Percentiles rank a stretch among this genome's conserved stretches.
Evolutionary conservation across 2,113 vertebrate species (phyloP).

Genomic region (Tenrec ecaudatus): DNA sequence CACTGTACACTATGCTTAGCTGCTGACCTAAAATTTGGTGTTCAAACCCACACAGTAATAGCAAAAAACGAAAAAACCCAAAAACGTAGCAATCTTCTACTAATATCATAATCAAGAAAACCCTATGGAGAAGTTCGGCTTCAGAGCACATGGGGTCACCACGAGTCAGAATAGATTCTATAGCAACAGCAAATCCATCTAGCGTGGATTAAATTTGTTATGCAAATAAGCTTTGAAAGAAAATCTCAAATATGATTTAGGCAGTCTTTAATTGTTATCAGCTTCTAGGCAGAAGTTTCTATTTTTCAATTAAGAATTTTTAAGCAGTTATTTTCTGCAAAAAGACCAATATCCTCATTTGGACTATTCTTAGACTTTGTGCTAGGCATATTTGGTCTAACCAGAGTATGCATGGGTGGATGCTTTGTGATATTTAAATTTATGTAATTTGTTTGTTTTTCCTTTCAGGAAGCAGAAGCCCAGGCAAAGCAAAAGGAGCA

Average conservation of each 20-base stretch:
- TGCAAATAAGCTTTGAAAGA: neutral
- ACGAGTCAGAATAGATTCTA: neutral
- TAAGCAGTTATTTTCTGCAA: neutral
- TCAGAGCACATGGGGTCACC: neutral
- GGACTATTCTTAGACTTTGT: slow-evolving; percentile 47
- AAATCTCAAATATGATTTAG: neutral
- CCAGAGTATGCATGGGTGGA: neutral
- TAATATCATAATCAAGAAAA: neutral
- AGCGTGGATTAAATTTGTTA: neutral
- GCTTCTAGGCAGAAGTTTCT: neutral
- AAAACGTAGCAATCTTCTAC: neutral
- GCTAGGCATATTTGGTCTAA: slow-evolving; percentile 21
- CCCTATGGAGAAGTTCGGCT: neutral
- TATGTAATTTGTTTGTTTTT: slow-evolving; percentile 62
- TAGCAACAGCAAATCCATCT: neutral
- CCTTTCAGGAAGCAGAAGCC: slow-evolving; percentile 90
- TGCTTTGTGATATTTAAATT: slow-evolving; percentile 47
- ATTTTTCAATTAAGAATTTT: slow-evolving; percentile 18
- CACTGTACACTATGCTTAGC: neutral
- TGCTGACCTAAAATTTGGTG: neutral
- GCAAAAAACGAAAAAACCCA: neutral
- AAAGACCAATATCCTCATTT: neutral
- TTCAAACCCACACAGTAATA: neutral
- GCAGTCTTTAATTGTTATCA: neutral
- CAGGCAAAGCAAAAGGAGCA: slow-evolving; percentile 88